Evolutionary conservation across 2,113 vertebrate species (phyloP).

Genomic region (Semicossyphus pulcher): DNA sequence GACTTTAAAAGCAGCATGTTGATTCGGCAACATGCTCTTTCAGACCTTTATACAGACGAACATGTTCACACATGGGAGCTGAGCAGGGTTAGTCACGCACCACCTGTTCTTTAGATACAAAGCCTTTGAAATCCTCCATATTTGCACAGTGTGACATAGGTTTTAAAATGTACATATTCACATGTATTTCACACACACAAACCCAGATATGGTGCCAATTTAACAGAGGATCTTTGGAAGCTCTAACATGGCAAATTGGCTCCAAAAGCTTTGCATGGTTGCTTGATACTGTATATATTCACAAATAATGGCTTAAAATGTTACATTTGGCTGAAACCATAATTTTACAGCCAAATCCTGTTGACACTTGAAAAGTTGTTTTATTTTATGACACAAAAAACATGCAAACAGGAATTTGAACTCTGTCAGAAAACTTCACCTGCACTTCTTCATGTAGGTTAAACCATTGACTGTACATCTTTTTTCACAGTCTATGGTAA

Average conservation of each 20-base stretch:
- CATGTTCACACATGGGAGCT: background rate
- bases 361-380: too few species aligned
- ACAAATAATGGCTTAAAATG: too few species aligned
- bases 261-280: too few species aligned
- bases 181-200: background rate
- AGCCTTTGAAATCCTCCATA: background rate
- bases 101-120: background rate
- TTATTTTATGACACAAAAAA: too few species aligned
- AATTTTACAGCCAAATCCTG: too few species aligned
- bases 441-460: background rate
- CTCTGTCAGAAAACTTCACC: too few species aligned
- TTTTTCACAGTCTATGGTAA: background rate
- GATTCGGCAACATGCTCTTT: background rate
- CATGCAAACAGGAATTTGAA: too few species aligned
- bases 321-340: too few species aligned
- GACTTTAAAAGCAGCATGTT: background rate
- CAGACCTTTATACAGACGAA: background rate
- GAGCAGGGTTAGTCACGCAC: background rate
- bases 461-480: background rate
- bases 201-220: background rate
- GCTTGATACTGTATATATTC: too few species aligned
- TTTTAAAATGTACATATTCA: background rate
- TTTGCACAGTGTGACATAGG: background rate
- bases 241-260: background rate
- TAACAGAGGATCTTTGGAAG: background rate